phyloP scores from a whole-genome alignment of 2,113 vertebrate genomes.

The Piliocolobus tephrosceles region DNA sequence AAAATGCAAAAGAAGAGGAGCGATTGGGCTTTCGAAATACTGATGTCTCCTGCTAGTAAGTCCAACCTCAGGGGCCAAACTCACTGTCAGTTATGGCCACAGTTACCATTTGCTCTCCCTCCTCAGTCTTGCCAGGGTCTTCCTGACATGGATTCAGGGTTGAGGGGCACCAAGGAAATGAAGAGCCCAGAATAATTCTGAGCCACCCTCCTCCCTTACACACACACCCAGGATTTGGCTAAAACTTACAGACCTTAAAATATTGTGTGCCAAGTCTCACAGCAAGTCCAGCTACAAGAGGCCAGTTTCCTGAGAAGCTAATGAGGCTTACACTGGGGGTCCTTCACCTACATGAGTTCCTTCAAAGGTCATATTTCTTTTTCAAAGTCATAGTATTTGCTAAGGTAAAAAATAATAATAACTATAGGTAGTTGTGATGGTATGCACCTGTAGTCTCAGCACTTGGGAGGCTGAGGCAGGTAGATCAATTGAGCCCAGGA shows the following conservation, averaged over 20 bases:
- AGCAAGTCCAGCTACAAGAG: not conserved
- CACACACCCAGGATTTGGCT: not conserved
- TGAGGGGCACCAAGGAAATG: not conserved
- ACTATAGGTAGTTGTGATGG: not conserved
- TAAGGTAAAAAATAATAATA: not conserved
- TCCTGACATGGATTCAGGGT: not conserved
- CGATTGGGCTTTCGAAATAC: not conserved
- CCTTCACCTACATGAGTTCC: not conserved
- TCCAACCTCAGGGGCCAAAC: not conserved
- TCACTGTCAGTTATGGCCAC: not conserved
- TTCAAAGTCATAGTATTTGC: slow-evolving; percentile 1
- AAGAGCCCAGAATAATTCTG: not conserved
- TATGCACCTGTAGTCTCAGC: not conserved
- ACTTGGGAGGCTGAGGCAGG: not conserved
- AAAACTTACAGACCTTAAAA: not conserved
- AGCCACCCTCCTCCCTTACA: not conserved
- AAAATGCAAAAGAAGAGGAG: not conserved
- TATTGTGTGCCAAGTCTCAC: not conserved
- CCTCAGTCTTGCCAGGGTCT: not conserved
- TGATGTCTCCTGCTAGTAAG: not conserved
- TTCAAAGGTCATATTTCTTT: not conserved
- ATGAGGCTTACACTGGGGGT: not conserved
- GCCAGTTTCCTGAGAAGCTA: not conserved
- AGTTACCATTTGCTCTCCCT: not conserved
- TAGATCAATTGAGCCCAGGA: not conserved